Evolutionary conservation across 2,888 invertebrate genomes (phyloP), one percentile per base, ranked within the genome.

Genomic region (Muscina levida): DNA sequence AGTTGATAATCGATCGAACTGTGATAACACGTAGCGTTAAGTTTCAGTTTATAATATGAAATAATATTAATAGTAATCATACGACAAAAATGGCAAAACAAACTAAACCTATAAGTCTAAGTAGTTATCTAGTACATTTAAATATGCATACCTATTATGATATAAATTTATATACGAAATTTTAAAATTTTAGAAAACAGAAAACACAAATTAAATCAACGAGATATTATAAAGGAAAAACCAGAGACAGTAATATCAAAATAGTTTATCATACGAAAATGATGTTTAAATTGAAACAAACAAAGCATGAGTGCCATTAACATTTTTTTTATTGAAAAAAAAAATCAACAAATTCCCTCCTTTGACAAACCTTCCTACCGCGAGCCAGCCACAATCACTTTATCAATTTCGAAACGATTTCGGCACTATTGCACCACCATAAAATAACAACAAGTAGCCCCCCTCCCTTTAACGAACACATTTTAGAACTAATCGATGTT

Each of bases 1-100:
- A 62, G 62, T 42, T 62, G 26, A 22, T 62, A 62, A 62, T n/a
- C n/a, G 42, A 62, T 80, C 72, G 77, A 81, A 72, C 81, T 81
- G 81, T 81, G 81, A 81, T 77, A 81, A 81, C 77, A 67, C 19
- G 1, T 80, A 81, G 65, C 15, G 31, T 57, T 81, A 81, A 77
- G 81, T 72, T 51, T 62, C 80, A 81, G 71, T 72, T 72, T 71
- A 71, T 31, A 31, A 31, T 31, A 31, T 8, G 8, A 31, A 3
- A 62, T n/a, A n/a, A n/a, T n/a, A n/a, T n/a, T n/a, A n/a, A n/a
- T n/a, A n/a, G n/a, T 67, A 57, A 67, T 67, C 44, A 57, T 44
- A 44, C 19, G 71, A 65, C 22, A 72, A 48, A 37, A 22, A 74
- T 46, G 67, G 72, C 77, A 81, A 81, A 81, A 81, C 74, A 77